phyloP scores from a whole-genome alignment of 2,797 vertebrate genomes.

The Eulemur mongoz region DNA sequence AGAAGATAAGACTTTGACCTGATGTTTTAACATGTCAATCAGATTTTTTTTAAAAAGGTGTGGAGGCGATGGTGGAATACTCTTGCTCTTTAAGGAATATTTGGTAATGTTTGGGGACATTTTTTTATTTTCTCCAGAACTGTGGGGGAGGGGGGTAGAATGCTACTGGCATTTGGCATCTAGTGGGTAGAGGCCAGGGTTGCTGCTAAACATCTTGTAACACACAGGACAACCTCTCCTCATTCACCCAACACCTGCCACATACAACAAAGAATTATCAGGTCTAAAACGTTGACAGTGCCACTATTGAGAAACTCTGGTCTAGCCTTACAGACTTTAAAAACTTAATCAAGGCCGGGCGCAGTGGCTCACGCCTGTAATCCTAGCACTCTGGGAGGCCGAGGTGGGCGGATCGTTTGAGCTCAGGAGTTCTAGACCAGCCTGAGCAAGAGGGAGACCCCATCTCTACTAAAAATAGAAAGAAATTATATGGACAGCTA shows the following conservation, averaged over 20 bases:
- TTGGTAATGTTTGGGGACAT: not conserved
- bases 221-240: fast-evolving
- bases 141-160: not conserved
- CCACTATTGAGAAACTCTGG: not conserved
- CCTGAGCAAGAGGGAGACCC: too few relatives aligned
- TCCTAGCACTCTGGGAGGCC: too few relatives aligned
- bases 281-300: not conserved
- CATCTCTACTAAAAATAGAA: too few relatives aligned
- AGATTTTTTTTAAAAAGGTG: not conserved
- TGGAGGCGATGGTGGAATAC: not conserved
- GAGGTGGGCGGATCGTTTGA: too few relatives aligned
- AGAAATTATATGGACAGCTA: too few relatives aligned
- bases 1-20: not conserved
- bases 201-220: not conserved
- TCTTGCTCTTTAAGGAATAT: not conserved
- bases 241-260: fast-evolving
- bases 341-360: not conserved
- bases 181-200: not conserved
- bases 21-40: not conserved
- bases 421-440: too few relatives aligned
- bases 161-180: not conserved
- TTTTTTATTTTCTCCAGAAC: not conserved
- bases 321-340: not conserved
- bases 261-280: not conserved
- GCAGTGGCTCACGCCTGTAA: too few relatives aligned